Evolutionary conservation across 2,797 vertebrate species (phyloP), one percentile per base, ranked within the genome.

Genomic region (Pipistrellus pygmaeus): DNA sequence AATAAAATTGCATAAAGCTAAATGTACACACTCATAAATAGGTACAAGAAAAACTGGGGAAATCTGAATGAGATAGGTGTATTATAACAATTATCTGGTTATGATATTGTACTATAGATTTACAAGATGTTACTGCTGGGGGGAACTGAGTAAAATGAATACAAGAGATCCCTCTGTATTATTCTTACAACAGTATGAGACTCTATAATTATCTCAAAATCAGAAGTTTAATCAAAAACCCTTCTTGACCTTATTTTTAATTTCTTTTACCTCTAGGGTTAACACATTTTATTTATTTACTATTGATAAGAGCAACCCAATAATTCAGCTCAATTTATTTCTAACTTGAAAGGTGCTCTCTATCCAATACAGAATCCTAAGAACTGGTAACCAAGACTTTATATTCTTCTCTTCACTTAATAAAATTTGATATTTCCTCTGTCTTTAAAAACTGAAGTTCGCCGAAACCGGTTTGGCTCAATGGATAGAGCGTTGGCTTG

Each of bases 241-340:
- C 11, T 82, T 87, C 69, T 53, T 80, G 68, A 80, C 75, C 23
- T 30, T 80, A 60, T 68, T 88, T 93, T 27, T 17, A 72, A 82
- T 46, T 66, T 94, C 55, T 62, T 57, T 25, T n/a, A 73, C 66
- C 51, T 95, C 41, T 55, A 77, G 5, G 35, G 27, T 91, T 91
- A 94, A 66, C 5, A 81, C 12, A 86, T 89, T 85, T 91, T 80
- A 66, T 55, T 90, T 57, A 81, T 27, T 92, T 86, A 91, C 71
- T 85, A 71, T 46, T 78, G 21, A 25, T 57, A 83, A 90, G 23
- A 41, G 46, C 48, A 87, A 55, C n/a, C 9, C 57, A 69, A 48
- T 88, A 88, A 89, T 62, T 84, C 87, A 86, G 48, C 62, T 92
- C 69, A 88, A 82, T 85, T 80, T 48, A 86, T 44, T 87, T 94